phyloP scores from a whole-genome alignment of 1,140 invertebrate species.

The Phymastichus coffea region DNA sequence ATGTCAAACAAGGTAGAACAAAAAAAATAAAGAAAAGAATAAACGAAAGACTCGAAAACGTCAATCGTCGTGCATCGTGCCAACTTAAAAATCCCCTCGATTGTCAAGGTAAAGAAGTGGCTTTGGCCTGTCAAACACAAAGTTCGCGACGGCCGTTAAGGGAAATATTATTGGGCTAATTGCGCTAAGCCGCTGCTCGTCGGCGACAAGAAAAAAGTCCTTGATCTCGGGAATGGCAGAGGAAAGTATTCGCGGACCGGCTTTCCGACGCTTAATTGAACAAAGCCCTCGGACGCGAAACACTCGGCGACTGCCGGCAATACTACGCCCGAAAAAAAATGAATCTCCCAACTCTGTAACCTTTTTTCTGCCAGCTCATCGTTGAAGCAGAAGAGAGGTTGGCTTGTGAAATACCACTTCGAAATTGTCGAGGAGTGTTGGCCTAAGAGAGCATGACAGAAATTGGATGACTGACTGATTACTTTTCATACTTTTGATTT shows the following conservation, averaged over 20 bases:
- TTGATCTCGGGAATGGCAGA: slow-evolving; percentile 31
- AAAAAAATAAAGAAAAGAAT: background rate
- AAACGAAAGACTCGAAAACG: slow-evolving; percentile 3
- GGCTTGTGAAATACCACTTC: slow-evolving; percentile 30
- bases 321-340: slow-evolving; percentile 50
- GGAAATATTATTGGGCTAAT: slow-evolving; percentile 30
- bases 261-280: slow-evolving; percentile 53
- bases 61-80: slow-evolving; percentile 1
- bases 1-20: too few relatives aligned
- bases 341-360: too few relatives aligned
- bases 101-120: slow-evolving; percentile 4
- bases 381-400: slow-evolving; percentile 25
- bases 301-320: slow-evolving; percentile 47
- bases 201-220: slow-evolving; percentile 14
- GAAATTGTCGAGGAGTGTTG: slow-evolving; percentile 6
- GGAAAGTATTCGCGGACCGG: slow-evolving; percentile 48
- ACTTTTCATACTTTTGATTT: too few relatives aligned
- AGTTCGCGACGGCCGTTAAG: slow-evolving; percentile 10
- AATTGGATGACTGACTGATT: too few relatives aligned
- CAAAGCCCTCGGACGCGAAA: slow-evolving; percentile 48
- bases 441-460: background rate
- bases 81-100: slow-evolving; percentile 25
- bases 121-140: slow-evolving; percentile 17
- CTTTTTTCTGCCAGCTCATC: too few relatives aligned
- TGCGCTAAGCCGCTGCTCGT: slow-evolving; percentile 17